phyloP scores from a whole-genome alignment of 2,888 invertebrate species.

The Brenthis ino region DNA sequence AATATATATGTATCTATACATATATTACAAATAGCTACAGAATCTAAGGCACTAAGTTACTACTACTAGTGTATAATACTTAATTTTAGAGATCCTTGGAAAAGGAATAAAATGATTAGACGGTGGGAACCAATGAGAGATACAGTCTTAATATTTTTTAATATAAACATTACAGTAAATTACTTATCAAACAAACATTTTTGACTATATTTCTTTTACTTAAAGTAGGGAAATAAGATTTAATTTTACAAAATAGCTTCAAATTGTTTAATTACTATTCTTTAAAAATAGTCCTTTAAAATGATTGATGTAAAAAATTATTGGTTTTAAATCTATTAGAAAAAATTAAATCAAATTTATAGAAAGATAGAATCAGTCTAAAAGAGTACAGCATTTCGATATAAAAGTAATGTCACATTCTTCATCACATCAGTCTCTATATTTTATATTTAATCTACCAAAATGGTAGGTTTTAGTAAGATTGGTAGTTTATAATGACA shows the following conservation, averaged over 20 bases:
- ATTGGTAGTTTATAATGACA: constrained; percentile 7
- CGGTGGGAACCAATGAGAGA: constrained; percentile 47
- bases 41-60: constrained; percentile 36
- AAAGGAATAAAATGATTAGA: constrained; percentile 32
- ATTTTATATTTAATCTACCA: constrained; percentile 19
- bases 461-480: constrained; percentile 22
- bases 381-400: neutral
- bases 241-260: neutral
- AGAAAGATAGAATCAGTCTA: constrained; percentile 2
- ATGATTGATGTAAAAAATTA: neutral
- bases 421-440: constrained; percentile 11
- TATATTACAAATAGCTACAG: constrained; percentile 8
- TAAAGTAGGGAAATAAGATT: neutral
- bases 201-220: neutral
- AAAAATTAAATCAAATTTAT: constrained; percentile 4
- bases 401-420: neutral
- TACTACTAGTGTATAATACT: constrained; percentile 13
- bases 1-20: constrained; percentile 1
- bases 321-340: neutral
- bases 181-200: neutral
- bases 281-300: neutral
- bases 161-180: neutral
- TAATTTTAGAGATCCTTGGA: constrained; percentile 1
- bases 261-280: neutral
- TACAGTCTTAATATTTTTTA: neutral